A percentile compares a stretch with the other conserved stretches of the same genome.
phyloP scores from a whole-genome alignment of 1,140 invertebrate species.

The Caenorhabditis inopinata region DNA sequence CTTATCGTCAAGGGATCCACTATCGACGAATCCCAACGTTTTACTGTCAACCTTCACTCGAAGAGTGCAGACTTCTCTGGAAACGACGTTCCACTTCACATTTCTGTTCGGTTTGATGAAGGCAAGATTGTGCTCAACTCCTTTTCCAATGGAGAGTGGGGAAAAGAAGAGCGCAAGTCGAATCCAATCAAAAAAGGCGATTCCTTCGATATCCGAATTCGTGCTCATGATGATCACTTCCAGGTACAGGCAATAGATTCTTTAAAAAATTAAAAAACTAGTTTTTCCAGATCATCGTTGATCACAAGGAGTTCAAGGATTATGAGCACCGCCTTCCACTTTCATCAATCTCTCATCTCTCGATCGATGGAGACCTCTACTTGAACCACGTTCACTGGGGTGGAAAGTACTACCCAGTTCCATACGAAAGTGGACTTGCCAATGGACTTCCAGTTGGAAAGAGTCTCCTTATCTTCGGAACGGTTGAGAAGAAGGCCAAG shows the following conservation, averaged over 20 bases:
- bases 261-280: too few species aligned
- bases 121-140: conserved; percentile 59
- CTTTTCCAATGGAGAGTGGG: conserved; percentile 63
- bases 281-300: conserved; percentile 43
- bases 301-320: conserved; percentile 66
- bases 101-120: conserved; percentile 63
- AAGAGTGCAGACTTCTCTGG: conserved; percentile 58
- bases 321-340: conserved; percentile 64
- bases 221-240: conserved; percentile 64
- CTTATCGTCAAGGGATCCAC: conserved; percentile 64
- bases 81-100: conserved; percentile 63
- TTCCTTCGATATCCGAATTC: conserved; percentile 63
- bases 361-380: conserved; percentile 62
- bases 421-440: conserved; percentile 59
- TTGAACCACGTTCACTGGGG: conserved; percentile 64
- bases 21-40: conserved; percentile 59
- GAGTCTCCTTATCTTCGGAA: conserved; percentile 58
- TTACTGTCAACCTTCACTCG: conserved; percentile 61
- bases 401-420: conserved; percentile 62
- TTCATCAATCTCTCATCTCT: conserved; percentile 58
- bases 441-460: conserved; percentile 59
- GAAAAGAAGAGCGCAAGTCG: conserved; percentile 64
- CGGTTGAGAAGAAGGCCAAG: conserved; percentile 63
- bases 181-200: conserved; percentile 63
- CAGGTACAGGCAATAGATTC: too few species aligned